These are phyloP conservation scores for Cyclura pinguis DNA, from an alignment of 2,797 vertebrate species.

Conservation along the genomic window DNA sequence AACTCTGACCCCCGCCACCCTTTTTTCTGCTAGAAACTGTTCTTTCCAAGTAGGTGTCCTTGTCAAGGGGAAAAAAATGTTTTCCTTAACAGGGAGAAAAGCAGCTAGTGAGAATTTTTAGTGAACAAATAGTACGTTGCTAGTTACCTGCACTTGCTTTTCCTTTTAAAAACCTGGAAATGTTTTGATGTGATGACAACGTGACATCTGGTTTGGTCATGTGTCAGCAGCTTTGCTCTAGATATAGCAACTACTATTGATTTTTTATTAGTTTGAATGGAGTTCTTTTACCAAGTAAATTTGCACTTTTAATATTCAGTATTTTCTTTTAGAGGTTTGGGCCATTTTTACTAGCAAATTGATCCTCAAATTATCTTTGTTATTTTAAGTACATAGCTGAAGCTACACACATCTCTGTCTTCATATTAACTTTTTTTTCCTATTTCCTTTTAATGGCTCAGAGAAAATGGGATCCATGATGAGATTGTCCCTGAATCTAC, in stretches of 20 bases:
- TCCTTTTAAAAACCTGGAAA: background rate
- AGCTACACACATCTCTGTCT: background rate
- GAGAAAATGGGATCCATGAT: constrained; percentile 64
- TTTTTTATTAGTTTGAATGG: background rate
- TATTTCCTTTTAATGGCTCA: constrained; percentile 31
- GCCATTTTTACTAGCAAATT: background rate
- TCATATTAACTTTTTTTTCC: background rate
- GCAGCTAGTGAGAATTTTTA: background rate
- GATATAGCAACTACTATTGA: background rate
- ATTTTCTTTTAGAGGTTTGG: background rate
- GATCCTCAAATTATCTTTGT: background rate
- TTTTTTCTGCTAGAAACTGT: background rate
- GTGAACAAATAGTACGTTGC: background rate
- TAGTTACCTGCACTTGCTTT: background rate
- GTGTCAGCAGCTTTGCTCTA: background rate
- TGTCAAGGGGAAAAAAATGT: background rate
- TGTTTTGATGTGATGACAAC: background rate
- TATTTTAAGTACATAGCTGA: background rate
- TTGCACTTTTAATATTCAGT: background rate
- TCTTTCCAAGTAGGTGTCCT: background rate
- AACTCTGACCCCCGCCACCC: too few relatives aligned
- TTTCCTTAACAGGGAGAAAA: background rate
- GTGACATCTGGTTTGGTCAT: background rate
- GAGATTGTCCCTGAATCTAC: constrained; percentile 49
- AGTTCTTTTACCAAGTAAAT: background rate